Evolutionary conservation across 2,888 invertebrate species (phyloP), one percentile per base, ranked within the genome.

Genomic region (Cataglyphis cursor): DNA sequence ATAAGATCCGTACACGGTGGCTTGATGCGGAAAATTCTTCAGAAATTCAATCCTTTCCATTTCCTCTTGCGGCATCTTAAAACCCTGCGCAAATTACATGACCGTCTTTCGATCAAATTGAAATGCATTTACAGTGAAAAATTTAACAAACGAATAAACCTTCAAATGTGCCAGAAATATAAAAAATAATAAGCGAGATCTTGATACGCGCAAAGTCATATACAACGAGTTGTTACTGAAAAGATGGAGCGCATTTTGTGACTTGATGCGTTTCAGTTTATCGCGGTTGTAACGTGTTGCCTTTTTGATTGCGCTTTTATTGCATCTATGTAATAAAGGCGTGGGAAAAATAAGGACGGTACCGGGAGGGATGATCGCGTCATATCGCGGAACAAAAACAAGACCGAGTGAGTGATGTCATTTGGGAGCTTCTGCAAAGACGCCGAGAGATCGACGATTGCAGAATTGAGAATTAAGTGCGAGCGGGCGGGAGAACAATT

Each of bases 1-100:
- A 64, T 92, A 90, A 3, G 89, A 90, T 48, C 90, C 87, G 68
- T 92, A 93, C 44, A 90, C 73, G 24, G 89, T 91, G 2, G 93
- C 92, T 66, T 88, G 84, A 44, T 86, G 76, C 41, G 86, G 88
- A 48, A 93, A 89, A n/a, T 89, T 74, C 65, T 73, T 88, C 18
- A 88, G 44, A 5, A 92, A 73, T 24, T 82, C 41, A n/a, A 51
- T 38, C 90, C 93, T 91, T 81, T 92, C 89, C 24, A 81, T 51
- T 70, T 85, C 83, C 82, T 82, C 82, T 9, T 28, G 72, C 3
- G 92, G 92, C 21, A 92, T 57, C 24, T 91, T 85, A 38, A 92
- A 85, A 18, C 62, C 70, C 91, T 93, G 81, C 31, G 65, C 65
- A 75, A 78, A 78, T 68, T 31, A 66, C 78, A 66, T 51, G 28